phyloP scores from a whole-genome alignment of 2,113 vertebrate species.

The Petromus typicus region DNA sequence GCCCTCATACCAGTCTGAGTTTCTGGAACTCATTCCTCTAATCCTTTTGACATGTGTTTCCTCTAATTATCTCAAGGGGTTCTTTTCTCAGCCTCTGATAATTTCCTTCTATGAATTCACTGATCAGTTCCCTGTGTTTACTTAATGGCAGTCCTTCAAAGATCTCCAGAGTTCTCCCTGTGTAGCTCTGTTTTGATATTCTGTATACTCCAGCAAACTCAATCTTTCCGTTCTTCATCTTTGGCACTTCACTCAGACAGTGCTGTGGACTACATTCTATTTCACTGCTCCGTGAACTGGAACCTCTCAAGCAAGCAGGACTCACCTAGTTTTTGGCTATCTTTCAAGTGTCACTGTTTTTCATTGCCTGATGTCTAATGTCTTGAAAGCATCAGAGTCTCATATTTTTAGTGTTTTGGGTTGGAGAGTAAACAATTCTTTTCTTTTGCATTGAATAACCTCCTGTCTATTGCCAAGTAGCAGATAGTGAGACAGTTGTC shows the following conservation, averaged over 20 bases:
- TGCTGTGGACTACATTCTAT: neutral
- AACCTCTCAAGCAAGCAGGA: neutral
- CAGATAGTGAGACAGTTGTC: slow-evolving; percentile 1
- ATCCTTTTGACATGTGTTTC: neutral
- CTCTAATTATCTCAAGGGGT: neutral
- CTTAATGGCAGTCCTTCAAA: neutral
- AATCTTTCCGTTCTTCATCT: neutral
- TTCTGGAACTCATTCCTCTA: slow-evolving; percentile 5
- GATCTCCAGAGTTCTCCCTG: neutral
- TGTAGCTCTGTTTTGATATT: neutral
- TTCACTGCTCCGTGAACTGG: neutral
- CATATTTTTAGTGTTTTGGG: neutral
- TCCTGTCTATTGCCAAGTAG: neutral
- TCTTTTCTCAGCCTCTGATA: neutral
- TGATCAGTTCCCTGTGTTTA: slow-evolving; percentile 4
- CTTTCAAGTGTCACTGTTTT: neutral
- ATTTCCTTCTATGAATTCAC: slow-evolving; percentile 38
- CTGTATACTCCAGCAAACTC: neutral
- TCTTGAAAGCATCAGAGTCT: slow-evolving; percentile 31
- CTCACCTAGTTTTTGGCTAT: neutral
- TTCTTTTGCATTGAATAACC: neutral
- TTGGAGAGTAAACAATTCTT: slow-evolving; percentile 40
- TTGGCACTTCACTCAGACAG: slow-evolving; percentile 1
- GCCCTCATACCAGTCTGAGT: neutral
- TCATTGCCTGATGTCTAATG: neutral